Base-by-base conservation (phyloP, 2,113 vertebrate species). In the Marmota flaviventris region DNA sequence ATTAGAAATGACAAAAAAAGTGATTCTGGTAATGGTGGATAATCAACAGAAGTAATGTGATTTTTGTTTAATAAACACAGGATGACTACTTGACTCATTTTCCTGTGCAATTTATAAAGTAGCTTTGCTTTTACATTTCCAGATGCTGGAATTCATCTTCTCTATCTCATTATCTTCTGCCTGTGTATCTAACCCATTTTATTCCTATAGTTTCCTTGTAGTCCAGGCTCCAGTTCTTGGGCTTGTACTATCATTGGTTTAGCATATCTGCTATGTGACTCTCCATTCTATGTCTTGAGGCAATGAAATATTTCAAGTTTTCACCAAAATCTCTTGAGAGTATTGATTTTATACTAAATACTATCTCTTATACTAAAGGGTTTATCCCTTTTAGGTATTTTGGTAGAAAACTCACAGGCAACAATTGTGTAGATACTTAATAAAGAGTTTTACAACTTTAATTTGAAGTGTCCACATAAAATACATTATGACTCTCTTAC, bases 391-490 rank as follows among this genome's bases (percentile, higher is more conserved):
- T 11, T 61, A 73, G 16, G 17, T 73, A 56, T 72, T 79, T 81
- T 42, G 48, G 61, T 58, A 77, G 22, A 94, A 86, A 85, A 90
- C 5, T 69, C 67, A 77, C 58, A 32, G 37, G 37, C 48, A 77
- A 85, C 24, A 48, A 77, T 45, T 17, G 76, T 37, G 48, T 89
- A 45, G 56, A 22, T 22, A 58, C 22, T 58, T 58, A 58, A 58
- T 22, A 58, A 22, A 42, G 51, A 76, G 48, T 84, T 90, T 53
- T 58, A 69, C 58, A n/a, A 69, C 39, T 89, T 90, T 69, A 29
- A 84, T 69, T 85, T 24, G 39, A 95, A 77, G 61, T 61, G 25
- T 51, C 51, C 39, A 85, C 58, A 85, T 81, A 85, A 95, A 51
- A 17, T n/a, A 1, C 75, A 87, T 32, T 45, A 58, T 24, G 61